phyloP scores from a whole-genome alignment of 2,888 invertebrate species.

The Acronicta leporina region DNA sequence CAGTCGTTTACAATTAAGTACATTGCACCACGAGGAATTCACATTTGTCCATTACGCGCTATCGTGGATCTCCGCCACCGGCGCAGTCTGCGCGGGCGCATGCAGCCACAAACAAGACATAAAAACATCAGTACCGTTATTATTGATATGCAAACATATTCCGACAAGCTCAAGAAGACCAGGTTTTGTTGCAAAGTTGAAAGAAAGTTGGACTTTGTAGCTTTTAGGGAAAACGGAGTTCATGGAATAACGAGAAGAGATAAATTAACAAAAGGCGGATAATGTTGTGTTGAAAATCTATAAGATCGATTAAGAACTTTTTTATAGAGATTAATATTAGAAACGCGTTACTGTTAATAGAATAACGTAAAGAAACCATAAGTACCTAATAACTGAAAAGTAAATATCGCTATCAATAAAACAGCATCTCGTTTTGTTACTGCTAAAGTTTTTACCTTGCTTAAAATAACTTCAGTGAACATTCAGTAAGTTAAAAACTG shows the following conservation, averaged over 20 bases:
- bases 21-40: constrained; percentile 3
- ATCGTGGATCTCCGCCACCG: constrained; percentile 47
- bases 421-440: too few species aligned
- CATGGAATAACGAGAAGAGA: not conserved
- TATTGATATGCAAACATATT: constrained; percentile 54
- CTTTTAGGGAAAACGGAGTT: constrained; percentile 26
- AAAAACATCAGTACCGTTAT: constrained; percentile 51
- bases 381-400: too few species aligned
- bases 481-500: too few species aligned
- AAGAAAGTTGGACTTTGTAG: constrained; percentile 8
- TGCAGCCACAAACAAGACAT: constrained; percentile 27
- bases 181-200: constrained; percentile 16
- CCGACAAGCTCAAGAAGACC: constrained; percentile 30
- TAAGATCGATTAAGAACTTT: too few species aligned
- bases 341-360: too few species aligned
- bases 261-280: not conserved
- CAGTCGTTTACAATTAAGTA: constrained; percentile 5
- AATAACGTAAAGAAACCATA: too few species aligned
- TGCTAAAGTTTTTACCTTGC: too few species aligned
- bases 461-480: too few species aligned
- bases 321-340: too few species aligned
- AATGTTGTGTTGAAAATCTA: too few species aligned
- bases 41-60: constrained; percentile 15
- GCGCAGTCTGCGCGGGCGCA: constrained; percentile 39
- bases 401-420: too few species aligned